These are phyloP conservation scores for Tinamus guttatus DNA, from an alignment of 2,113 vertebrate species.

Conservation along the genomic window DNA sequence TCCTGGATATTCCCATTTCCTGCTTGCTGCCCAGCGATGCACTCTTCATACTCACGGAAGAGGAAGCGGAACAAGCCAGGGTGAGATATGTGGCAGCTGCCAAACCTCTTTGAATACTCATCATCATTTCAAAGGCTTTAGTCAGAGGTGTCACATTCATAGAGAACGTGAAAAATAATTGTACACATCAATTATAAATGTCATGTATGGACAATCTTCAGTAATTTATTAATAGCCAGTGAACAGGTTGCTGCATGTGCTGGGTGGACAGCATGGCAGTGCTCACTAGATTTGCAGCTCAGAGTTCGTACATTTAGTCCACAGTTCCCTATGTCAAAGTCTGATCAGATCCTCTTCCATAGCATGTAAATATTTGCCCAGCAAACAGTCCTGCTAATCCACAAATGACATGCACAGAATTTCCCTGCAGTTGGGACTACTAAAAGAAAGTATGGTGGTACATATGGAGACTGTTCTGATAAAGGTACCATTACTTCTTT, in stretches of 20 bases:
- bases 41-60: conserved; percentile 79
- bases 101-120: not conserved
- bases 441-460: not conserved
- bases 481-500: not conserved
- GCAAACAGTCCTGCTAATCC: not conserved
- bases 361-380: not conserved
- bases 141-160: not conserved
- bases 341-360: not conserved
- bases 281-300: not conserved
- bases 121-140: not conserved
- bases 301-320: not conserved
- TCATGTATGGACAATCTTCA: not conserved
- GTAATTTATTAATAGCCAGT: not conserved
- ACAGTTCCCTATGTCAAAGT: not conserved
- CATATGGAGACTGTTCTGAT: not conserved
- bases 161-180: not conserved
- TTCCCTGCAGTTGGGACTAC: not conserved
- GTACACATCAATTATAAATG: not conserved
- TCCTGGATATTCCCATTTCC: conserved; percentile 89
- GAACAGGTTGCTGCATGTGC: not conserved
- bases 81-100: conserved; percentile 74
- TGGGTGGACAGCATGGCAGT: not conserved
- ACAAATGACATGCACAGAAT: not conserved
- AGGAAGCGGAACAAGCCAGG: conserved; percentile 85
- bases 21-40: conserved; percentile 78